Evolutionary conservation across 2,888 invertebrate species (phyloP), one percentile per base, ranked within the genome.

Genomic region (Beris chalybata): DNA sequence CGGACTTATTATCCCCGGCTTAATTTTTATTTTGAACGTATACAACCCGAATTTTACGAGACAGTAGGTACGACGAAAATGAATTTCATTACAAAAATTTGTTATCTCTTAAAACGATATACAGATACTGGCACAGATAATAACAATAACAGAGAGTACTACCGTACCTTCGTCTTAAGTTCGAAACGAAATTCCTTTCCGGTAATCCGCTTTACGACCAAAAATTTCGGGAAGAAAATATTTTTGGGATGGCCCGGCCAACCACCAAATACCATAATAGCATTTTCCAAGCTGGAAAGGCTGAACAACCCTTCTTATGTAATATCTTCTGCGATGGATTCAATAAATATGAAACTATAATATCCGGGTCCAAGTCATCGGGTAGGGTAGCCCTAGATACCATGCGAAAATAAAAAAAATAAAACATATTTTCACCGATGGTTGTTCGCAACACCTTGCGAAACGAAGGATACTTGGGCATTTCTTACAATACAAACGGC

Each of bases 161-260:
- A 48, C 15, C 31, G 43, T 32, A 43, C 56, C 58, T 47, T 58
- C 57, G 30, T 48, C 58, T 29, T 31, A 31, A 31, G 58, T 47
- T 31, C 30, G 47, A 29, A 48, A 30, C 31, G 58, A 48, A 59
- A 59, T 59, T 47, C 47, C 58, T 48, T 59, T 61, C 52, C 50
- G 52, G 61, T 61, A 61, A 61, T 61, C 61, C 61, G 61, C 50
- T 61, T 61, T 61, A 38, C 61, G 61, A 12, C 52, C 52, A 12
- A 61, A 52, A 59, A 59, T 59, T 44, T 47, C 48, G 38, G 38
- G 9, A 31, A 30, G 47, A 48, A 59, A 59, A 61, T 61, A 22
- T 61, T 61, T 61, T 50, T 38, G 38, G 9, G 52, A 29, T 4
- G 38, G 38, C 38, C 38, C 3, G 12, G 45, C 11, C 45, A 15